Evolutionary conservation across 2,888 invertebrate genomes (phyloP).

Genomic region (Tetanocera ferruginea): DNA sequence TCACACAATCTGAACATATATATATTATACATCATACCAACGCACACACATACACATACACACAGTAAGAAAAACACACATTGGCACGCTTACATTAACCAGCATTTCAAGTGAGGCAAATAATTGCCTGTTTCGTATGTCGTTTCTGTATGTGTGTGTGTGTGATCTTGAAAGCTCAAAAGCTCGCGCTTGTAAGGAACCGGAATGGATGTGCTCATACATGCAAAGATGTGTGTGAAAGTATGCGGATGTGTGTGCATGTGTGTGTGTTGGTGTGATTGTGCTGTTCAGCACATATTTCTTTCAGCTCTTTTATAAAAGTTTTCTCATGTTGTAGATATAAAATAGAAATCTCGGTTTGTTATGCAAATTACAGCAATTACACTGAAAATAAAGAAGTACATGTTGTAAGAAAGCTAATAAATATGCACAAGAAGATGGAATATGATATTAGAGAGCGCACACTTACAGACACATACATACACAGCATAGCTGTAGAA

Average conservation of each 20-base stretch:
- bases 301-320: conserved; percentile 49
- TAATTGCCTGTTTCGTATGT: conserved; percentile 26
- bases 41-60: conserved; percentile 22
- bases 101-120: conserved; percentile 13
- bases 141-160: neutral
- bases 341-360: conserved; percentile 23
- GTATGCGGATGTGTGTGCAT: neutral
- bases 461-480: neutral
- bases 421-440: conserved; percentile 1
- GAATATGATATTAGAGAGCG: neutral
- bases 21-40: neutral
- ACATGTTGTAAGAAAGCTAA: conserved; percentile 9
- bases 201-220: neutral
- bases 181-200: neutral
- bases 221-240: neutral
- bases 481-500: no score
- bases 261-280: no score
- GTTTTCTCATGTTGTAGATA: conserved; percentile 48
- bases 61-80: conserved; percentile 11
- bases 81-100: neutral
- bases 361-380: conserved; percentile 35
- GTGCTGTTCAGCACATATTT: neutral
- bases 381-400: conserved; percentile 16
- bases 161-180: neutral
- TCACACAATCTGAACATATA: neutral